phyloP scores from a whole-genome alignment of 2,113 vertebrate genomes.

The Pogonocichla stellata region DNA sequence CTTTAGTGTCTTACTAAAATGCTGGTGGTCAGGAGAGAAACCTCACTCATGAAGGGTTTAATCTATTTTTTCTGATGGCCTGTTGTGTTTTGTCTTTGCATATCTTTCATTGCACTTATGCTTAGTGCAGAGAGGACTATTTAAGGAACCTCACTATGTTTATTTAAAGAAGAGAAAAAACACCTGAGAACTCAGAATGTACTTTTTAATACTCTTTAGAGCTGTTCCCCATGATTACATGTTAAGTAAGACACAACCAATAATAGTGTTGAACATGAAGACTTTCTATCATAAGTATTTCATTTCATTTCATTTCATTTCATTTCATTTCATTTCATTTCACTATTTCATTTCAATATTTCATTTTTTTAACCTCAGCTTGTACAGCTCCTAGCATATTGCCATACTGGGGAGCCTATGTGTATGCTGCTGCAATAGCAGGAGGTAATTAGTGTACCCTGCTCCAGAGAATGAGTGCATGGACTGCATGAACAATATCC shows the following conservation, averaged over 20 bases:
- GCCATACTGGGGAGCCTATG: background rate
- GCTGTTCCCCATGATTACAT: background rate
- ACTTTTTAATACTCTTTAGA: background rate
- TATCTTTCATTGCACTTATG: constrained; percentile 2
- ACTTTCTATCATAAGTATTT: background rate
- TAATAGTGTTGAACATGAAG: background rate
- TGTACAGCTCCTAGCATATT: background rate
- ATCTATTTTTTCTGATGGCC: background rate
- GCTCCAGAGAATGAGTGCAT: background rate
- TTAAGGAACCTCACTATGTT: constrained; percentile 9
- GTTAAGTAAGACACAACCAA: background rate
- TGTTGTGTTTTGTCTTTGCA: constrained; percentile 37
- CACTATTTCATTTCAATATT: background rate
- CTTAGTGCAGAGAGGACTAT: constrained; percentile 10
- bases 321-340: background rate
- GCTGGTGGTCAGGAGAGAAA: background rate
- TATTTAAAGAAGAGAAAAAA: constrained; percentile 7
- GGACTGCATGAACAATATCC: background rate
- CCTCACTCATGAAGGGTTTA: background rate
- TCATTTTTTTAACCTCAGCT: background rate
- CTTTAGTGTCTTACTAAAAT: background rate
- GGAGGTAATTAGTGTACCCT: background rate
- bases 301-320: background rate
- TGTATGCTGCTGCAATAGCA: background rate
- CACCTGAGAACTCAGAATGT: background rate